These are phyloP conservation scores for Acleris emargana DNA, from an alignment of 2,888 invertebrate genomes.

Conservation along the genomic window DNA sequence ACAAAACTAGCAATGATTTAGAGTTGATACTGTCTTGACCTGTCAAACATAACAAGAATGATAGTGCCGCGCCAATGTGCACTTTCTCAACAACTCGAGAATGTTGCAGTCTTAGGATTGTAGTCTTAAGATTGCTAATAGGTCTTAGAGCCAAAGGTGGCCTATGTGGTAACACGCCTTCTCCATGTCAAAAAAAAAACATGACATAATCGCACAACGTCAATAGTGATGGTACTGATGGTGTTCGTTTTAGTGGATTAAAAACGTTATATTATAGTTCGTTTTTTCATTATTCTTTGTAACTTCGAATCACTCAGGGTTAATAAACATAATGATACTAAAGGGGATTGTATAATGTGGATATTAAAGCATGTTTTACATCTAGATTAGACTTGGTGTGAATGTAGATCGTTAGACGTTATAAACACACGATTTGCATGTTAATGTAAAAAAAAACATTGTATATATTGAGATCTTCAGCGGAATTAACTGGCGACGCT, in stretches of 20 bases:
- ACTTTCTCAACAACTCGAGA: too few relatives aligned
- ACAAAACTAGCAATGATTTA: too few relatives aligned
- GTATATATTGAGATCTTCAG: constrained; percentile 34
- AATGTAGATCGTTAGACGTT: constrained; percentile 8
- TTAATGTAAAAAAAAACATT: constrained; percentile 16
- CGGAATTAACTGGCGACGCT: constrained; percentile 60
- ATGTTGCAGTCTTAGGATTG: too few relatives aligned
- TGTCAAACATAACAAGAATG: too few relatives aligned
- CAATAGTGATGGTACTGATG: background rate
- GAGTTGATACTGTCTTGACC: too few relatives aligned
- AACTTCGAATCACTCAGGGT: background rate
- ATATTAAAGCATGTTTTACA: constrained; percentile 15
- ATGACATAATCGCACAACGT: too few relatives aligned
- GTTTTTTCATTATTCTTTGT: too few relatives aligned
- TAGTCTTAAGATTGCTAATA: too few relatives aligned
- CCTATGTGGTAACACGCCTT: too few relatives aligned
- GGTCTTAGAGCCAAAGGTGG: too few relatives aligned
- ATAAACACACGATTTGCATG: constrained; percentile 21
- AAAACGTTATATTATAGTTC: background rate
- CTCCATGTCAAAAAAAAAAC: too few relatives aligned
- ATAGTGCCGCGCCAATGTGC: too few relatives aligned
- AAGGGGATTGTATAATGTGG: background rate
- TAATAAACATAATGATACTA: background rate
- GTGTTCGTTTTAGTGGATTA: background rate
- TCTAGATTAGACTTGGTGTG: background rate